Conservation (phyloP, 2,797 vertebrate genomes). For the Scolopax rusticola region DNA sequence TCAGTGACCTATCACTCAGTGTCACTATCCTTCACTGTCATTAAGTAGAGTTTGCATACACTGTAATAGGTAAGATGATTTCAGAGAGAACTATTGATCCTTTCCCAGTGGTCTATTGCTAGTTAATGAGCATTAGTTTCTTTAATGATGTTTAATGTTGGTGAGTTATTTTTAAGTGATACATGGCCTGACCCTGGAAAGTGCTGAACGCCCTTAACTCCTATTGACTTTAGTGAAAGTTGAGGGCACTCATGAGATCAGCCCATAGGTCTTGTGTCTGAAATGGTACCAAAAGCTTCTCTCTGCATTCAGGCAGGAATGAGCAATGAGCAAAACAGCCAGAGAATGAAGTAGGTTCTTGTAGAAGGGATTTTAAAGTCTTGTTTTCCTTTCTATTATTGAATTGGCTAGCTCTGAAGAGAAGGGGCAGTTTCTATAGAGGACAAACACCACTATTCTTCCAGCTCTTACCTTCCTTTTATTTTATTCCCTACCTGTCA, state of each 20-base stretch:
- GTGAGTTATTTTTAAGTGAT: constrained; percentile 73
- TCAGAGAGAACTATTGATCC: constrained; percentile 62
- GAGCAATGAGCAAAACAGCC: background rate
- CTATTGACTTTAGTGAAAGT: constrained; percentile 27
- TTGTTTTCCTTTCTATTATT: background rate
- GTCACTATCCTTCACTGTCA: constrained; percentile 60
- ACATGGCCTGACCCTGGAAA: constrained; percentile 68
- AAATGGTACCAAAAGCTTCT: background rate
- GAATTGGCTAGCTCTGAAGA: background rate
- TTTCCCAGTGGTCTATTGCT: constrained; percentile 64
- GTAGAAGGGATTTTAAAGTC: background rate
- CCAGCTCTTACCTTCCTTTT: background rate
- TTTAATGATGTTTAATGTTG: constrained; percentile 73
- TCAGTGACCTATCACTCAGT: constrained; percentile 67
- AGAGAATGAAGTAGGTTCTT: background rate
- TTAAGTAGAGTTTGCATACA: constrained; percentile 50
- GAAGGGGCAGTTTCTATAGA: background rate
- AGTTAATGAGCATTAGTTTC: constrained; percentile 73
- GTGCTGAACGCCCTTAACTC: constrained; percentile 53
- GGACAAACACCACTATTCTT: background rate
- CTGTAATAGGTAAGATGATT: constrained; percentile 62
- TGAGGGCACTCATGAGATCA: constrained; percentile 36
- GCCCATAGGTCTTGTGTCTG: background rate
- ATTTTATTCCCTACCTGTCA: background rate
- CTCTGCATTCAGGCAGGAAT: background rate